A percentile compares a stretch with the other conserved stretches of the same genome.
phyloP scores from a whole-genome alignment of 2,797 vertebrate species.

The Kryptopterus vitreolus region DNA sequence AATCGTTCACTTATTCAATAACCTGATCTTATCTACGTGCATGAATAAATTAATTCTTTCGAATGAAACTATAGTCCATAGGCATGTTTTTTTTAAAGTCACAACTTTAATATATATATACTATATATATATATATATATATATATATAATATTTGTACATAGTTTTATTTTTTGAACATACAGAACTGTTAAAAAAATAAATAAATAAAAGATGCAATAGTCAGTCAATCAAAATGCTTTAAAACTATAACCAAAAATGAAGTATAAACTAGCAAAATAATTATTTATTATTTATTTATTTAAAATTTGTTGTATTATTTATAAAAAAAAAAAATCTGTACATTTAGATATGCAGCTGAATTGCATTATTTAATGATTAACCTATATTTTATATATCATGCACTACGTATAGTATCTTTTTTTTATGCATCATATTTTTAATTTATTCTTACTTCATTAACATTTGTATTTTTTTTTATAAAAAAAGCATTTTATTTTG shows the following conservation, averaged over 20 bases:
- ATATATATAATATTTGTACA: no score
- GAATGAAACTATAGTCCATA: neutral
- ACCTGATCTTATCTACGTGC: neutral
- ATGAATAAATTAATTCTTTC: neutral
- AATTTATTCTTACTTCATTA: no score
- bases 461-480: no score
- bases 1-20: no score
- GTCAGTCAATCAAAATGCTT: neutral
- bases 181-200: neutral
- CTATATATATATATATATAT: no score
- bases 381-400: neutral
- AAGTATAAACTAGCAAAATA: neutral
- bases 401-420: neutral
- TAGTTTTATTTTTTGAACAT: neutral
- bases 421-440: no score
- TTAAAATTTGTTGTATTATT: no score
- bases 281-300: neutral
- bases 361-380: no score
- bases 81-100: no score
- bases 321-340: no score
- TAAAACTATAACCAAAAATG: neutral
- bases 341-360: neutral
- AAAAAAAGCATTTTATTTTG: no score
- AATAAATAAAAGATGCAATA: neutral
- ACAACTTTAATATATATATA: no score